Evolutionary conservation across 2,113 vertebrate species (phyloP), one percentile per base, ranked within the genome.

Genomic region (Chrysochloris asiatica): DNA sequence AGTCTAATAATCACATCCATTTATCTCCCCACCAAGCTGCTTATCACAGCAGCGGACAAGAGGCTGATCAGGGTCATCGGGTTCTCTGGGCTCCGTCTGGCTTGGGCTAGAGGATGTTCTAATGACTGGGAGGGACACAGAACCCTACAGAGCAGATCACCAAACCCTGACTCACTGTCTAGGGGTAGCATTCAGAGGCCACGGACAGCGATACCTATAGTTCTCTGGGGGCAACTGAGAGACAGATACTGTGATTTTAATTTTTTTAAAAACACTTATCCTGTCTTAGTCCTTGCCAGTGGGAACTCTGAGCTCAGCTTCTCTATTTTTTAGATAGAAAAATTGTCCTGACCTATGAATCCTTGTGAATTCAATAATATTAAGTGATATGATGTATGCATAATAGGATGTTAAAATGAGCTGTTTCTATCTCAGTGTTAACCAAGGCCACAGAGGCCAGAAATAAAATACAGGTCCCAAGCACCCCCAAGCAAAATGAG

Each of bases 1-100:
- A 90, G 61, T 73, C 77, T 77, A 87, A 89, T 95, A 81, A 91
- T 87, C 73, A 45, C 41, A 89, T 65, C 86, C 83, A 75, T 92
- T 94, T 92, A 75, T 84, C 61, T 89, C 69, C 16, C n/a, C 10
- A 45, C 33, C 88, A 96, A 88, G 88, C 83, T 83, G 84, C 92
- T 95, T 88, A 87, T 45, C 65, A 1, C 30, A 41, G 56, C 2
- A 1, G 38, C 9, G n/a, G 89, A 43, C 52, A 71, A 71, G 69
- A 88, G 75, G 56, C 72, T 52, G 45, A 41, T 67, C 61, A 75
- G 86, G 33, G 48, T 63, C 78, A 36, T 13, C 36, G 33, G 45
- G 38, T 65, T 56, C 61, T 87, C 76, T 22, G 19, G n/a, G 11
- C 1, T 54, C 90, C 59, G 43, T 22, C 72, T 87, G 73, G 4